phyloP scores from a whole-genome alignment of 2,888 invertebrate species.

The Ochropleura plecta region DNA sequence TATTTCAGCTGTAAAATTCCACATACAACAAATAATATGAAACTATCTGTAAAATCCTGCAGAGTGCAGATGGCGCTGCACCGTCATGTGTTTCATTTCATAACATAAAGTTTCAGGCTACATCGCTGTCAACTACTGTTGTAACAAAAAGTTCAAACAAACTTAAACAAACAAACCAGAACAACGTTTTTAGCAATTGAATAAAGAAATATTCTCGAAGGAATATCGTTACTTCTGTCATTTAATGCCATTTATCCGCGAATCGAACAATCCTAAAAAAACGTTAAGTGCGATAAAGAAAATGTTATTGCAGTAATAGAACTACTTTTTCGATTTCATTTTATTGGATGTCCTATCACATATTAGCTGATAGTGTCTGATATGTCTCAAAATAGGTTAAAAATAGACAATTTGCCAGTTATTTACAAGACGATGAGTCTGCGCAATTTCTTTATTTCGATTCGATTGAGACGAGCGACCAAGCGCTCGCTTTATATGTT shows the following conservation, averaged over 20 bases:
- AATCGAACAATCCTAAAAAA: background rate
- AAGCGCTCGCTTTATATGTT: constrained; percentile 70
- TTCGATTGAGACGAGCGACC: constrained; percentile 72
- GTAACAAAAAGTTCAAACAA: constrained; percentile 36
- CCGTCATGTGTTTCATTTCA: constrained; percentile 69
- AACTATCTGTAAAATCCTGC: constrained; percentile 68
- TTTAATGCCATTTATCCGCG: background rate
- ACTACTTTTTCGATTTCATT: constrained; percentile 78
- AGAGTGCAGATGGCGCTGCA: constrained; percentile 61
- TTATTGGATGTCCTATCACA: constrained; percentile 74
- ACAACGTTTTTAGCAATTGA: background rate
- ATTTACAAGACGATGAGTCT: constrained; percentile 82
- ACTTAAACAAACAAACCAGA: background rate
- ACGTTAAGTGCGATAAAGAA: constrained; percentile 2
- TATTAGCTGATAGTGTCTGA: constrained; percentile 74
- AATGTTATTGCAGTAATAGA: constrained; percentile 57
- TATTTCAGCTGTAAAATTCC: constrained; percentile 41
- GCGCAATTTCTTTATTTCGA: constrained; percentile 81
- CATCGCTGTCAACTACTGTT: constrained; percentile 55
- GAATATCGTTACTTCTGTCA: background rate
- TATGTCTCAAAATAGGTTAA: constrained; percentile 75
- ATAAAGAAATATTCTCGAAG: constrained; percentile 12
- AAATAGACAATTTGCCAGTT: constrained; percentile 78
- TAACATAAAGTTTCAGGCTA: constrained; percentile 69
- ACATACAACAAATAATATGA: constrained; percentile 60